Conservation (phyloP, 2,113 vertebrate species). For the Megaceryle torquata region DNA sequence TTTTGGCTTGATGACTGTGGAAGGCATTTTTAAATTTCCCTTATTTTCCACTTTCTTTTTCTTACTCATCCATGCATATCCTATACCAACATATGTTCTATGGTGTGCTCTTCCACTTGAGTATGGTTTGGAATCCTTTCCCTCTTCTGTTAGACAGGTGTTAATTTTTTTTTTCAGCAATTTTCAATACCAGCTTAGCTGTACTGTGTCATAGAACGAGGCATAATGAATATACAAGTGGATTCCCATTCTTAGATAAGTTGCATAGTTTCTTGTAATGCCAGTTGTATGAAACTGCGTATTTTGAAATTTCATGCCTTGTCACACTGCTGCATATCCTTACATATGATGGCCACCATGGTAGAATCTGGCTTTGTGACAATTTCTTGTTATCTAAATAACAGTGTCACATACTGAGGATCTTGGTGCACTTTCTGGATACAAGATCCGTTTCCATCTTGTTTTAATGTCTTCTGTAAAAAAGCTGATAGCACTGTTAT, state of each 20-base stretch:
- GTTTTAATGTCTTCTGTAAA: not conserved
- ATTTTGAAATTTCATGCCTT: not conserved
- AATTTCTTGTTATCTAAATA: not conserved
- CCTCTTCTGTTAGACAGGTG: not conserved
- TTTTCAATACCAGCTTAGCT: not conserved
- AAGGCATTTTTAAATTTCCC: not conserved
- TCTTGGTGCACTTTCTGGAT: not conserved
- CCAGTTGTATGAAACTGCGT: not conserved
- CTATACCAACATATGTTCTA: not conserved
- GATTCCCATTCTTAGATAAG: not conserved
- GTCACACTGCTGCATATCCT: not conserved
- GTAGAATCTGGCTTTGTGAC: not conserved
- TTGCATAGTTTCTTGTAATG: not conserved
- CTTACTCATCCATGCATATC: not conserved
- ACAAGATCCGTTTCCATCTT: not conserved
- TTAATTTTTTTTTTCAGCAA: not conserved
- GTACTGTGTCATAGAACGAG: not conserved
- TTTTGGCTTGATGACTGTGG: not conserved
- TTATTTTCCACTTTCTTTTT: not conserved
- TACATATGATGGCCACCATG: fast-evolving
- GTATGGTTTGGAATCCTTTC: not conserved
- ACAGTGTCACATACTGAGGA: not conserved
- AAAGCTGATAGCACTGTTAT: not conserved
- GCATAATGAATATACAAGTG: not conserved
- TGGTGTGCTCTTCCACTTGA: not conserved